Evolutionary conservation across 1,140 invertebrate species (phyloP).

Genomic region (Drosophila obscura): DNA sequence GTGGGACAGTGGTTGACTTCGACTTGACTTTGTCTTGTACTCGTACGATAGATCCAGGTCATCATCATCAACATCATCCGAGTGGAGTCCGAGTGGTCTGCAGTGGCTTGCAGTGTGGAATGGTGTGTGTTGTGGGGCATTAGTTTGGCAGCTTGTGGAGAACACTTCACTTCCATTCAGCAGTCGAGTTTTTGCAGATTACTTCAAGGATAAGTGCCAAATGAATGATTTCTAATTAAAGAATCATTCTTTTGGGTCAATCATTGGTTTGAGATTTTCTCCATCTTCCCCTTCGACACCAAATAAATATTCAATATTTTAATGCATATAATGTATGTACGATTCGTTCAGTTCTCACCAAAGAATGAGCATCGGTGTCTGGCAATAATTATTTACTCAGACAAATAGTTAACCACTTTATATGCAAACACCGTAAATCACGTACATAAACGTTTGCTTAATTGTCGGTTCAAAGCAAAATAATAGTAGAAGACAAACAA

Average conservation of each 20-base stretch:
- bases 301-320: not conserved
- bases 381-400: conserved; percentile 27
- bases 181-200: too few relatives aligned
- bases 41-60: conserved; percentile 15
- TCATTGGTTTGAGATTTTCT: too few relatives aligned
- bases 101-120: too few relatives aligned
- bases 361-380: conserved; percentile 5
- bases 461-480: conserved; percentile 17
- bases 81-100: too few relatives aligned
- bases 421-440: conserved; percentile 29
- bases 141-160: too few relatives aligned
- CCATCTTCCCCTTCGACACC: too few relatives aligned
- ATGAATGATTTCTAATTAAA: too few relatives aligned
- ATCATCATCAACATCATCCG: not conserved
- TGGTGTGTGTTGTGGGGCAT: too few relatives aligned
- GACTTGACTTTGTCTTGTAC: not conserved
- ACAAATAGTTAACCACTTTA: conserved; percentile 22
- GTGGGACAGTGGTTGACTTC: too few relatives aligned
- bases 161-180: too few relatives aligned
- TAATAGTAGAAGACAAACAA: not conserved
- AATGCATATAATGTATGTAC: not conserved
- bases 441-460: conserved; percentile 22
- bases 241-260: too few relatives aligned
- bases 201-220: too few relatives aligned
- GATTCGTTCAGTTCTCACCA: conserved; percentile 8